Evolutionary conservation across 2,113 vertebrate genomes (phyloP).

Genomic region (Bombycilla garrulus): DNA sequence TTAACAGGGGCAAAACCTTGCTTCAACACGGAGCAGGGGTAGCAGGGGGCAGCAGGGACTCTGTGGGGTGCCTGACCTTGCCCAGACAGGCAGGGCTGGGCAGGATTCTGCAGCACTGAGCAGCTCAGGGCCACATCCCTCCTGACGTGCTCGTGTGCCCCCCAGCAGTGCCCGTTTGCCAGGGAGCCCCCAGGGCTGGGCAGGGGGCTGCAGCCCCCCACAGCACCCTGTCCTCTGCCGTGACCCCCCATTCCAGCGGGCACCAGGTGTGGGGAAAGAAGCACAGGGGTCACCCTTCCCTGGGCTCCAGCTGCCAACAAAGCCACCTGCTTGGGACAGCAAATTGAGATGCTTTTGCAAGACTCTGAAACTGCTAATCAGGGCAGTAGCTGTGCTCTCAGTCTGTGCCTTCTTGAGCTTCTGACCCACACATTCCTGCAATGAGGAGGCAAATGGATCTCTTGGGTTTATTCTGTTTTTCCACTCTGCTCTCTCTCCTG

Average conservation of each 20-base stretch:
- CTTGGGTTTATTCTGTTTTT: not conserved
- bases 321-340: not conserved
- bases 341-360: not conserved
- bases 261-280: not conserved
- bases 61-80: not conserved
- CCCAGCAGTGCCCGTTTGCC: not conserved
- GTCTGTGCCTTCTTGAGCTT: not conserved
- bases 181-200: not conserved
- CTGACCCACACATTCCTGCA: not conserved
- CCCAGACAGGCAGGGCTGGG: not conserved
- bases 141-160: fast-evolving
- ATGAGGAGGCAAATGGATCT: not conserved
- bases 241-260: not conserved
- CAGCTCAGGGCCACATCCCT: not conserved
- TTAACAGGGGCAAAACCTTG: not conserved
- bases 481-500: not conserved
- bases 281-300: not conserved
- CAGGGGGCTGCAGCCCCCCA: not conserved
- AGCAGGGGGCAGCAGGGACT: not conserved
- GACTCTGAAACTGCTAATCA: not conserved
- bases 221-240: not conserved
- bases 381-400: not conserved
- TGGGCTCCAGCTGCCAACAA: not conserved
- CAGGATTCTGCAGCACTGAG: not conserved
- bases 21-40: not conserved